Evolutionary conservation across 92 coral and sea anemone species (phyloP).

Genomic region (Galaxea fascicularis): DNA sequence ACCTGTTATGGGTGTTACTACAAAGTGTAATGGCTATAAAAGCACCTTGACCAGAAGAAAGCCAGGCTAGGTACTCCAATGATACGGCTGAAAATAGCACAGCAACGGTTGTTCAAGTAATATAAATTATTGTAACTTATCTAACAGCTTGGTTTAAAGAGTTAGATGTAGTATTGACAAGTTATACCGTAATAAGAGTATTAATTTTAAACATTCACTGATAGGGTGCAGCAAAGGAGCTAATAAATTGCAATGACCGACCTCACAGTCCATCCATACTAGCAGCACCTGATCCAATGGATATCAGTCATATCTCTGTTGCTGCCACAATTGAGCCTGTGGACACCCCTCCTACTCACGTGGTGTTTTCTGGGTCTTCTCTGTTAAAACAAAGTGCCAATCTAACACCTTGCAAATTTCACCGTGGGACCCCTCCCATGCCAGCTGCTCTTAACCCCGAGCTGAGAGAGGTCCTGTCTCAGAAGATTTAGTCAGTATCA

Average conservation of each 20-base stretch:
- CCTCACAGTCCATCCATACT: constrained; percentile 28
- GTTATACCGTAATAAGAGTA: neutral
- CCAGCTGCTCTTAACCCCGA: constrained; percentile 57
- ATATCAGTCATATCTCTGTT: constrained; percentile 64
- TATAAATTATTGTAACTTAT: no score
- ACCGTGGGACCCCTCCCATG: constrained; percentile 81
- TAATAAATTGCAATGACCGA: neutral
- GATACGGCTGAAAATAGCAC: no score
- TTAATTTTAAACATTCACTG: neutral
- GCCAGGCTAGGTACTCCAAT: no score
- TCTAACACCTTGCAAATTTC: constrained; percentile 87
- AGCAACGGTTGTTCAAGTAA: no score
- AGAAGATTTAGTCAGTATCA: constrained; percentile 54
- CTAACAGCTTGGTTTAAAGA: no score
- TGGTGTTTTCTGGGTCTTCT: constrained; percentile 60
- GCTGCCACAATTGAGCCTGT: constrained; percentile 56
- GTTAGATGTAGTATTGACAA: neutral
- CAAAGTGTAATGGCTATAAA: no score
- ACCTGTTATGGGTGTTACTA: no score
- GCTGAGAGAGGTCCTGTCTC: constrained; percentile 68
- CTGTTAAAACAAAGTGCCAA: constrained; percentile 34
- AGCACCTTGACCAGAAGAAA: no score
- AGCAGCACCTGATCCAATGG: constrained; percentile 29
- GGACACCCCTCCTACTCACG: constrained; percentile 34
- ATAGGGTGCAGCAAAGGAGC: constrained; percentile 15